Conservation (phyloP, 2,797 vertebrate species). For the Amniataba percoides region DNA sequence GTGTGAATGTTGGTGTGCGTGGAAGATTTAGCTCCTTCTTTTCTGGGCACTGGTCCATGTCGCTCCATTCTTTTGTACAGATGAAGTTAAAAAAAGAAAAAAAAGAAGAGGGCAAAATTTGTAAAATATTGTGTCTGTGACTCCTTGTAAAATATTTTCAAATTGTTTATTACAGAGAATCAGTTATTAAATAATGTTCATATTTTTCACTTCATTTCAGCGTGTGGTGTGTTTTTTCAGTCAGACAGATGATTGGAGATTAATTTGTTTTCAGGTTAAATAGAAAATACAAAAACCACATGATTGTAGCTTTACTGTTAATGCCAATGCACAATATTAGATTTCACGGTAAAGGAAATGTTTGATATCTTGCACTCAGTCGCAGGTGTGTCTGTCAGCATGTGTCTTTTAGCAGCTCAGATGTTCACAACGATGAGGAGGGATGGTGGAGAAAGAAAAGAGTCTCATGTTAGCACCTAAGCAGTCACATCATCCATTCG, state of each 20-base stretch:
- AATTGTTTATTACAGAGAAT: slow-evolving; percentile 99
- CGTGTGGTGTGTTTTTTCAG: slow-evolving; percentile 70
- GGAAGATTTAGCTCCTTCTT: slow-evolving; percentile 83
- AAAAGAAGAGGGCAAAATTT: slow-evolving; percentile 94
- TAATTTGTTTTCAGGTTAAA: slow-evolving; percentile 12
- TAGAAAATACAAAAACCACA: neutral
- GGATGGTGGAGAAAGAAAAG: no score
- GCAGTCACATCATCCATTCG: no score
- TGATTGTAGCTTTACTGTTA: neutral
- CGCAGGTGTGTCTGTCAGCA: no score
- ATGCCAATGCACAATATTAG: neutral
- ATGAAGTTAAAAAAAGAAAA: slow-evolving; percentile 87
- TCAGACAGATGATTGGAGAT: neutral
- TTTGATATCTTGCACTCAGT: neutral
- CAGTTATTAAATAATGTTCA: slow-evolving; percentile 99
- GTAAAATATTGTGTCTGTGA: slow-evolving; percentile 99
- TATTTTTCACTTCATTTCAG: slow-evolving; percentile 99
- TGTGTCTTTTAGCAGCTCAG: neutral
- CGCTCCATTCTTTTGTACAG: slow-evolving; percentile 96
- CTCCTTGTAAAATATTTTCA: slow-evolving; percentile 99
- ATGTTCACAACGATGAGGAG: no score
- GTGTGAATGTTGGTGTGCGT: slow-evolving; percentile 78
- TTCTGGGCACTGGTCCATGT: slow-evolving; percentile 85
- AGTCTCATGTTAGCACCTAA: no score
- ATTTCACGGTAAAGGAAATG: neutral